Conservation (phyloP, 1,140 invertebrate genomes). For the Bombus vancouverensis region DNA sequence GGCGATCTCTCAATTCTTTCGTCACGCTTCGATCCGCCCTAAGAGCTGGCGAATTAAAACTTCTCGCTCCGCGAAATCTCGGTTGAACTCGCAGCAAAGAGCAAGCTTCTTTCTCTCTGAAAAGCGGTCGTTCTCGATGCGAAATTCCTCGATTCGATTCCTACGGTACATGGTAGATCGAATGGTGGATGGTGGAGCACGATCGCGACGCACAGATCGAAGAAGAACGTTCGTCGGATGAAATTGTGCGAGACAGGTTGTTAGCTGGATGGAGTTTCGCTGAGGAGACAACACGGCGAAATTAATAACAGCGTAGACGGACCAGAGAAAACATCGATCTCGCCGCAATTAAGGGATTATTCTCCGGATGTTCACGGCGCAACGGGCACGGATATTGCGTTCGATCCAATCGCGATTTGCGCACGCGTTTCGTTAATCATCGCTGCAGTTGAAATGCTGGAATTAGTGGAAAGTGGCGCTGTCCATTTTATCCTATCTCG, state of each 20-base stretch:
- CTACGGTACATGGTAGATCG: not conserved
- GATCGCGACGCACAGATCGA: not conserved
- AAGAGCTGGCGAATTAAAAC: constrained; percentile 12
- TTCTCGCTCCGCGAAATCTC: not conserved
- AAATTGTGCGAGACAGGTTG: not conserved
- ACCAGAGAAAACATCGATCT: constrained; percentile 38
- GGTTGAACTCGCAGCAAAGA: not conserved
- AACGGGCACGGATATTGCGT: constrained; percentile 22
- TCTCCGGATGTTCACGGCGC: constrained; percentile 4
- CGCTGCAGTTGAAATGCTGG: not conserved
- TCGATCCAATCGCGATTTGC: constrained; percentile 41
- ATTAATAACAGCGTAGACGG: constrained; percentile 4
- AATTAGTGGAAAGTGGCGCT: constrained; percentile 32
- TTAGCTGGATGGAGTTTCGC: not conserved
- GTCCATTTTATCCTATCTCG: constrained; percentile 17
- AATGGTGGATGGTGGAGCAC: not conserved
- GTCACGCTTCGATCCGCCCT: not conserved
- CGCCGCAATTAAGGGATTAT: constrained; percentile 36
- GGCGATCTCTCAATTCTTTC: constrained; percentile 38
- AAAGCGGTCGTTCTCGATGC: no score
- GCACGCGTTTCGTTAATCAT: constrained; percentile 44
- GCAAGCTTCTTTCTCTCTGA: no score
- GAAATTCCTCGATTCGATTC: no score
- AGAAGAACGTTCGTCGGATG: not conserved
- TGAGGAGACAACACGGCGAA: not conserved